A percentile compares a stretch with the other conserved stretches of the same genome.
Conservation (phyloP, 1,140 invertebrate genomes). For the Diabrotica undecimpunctata region DNA sequence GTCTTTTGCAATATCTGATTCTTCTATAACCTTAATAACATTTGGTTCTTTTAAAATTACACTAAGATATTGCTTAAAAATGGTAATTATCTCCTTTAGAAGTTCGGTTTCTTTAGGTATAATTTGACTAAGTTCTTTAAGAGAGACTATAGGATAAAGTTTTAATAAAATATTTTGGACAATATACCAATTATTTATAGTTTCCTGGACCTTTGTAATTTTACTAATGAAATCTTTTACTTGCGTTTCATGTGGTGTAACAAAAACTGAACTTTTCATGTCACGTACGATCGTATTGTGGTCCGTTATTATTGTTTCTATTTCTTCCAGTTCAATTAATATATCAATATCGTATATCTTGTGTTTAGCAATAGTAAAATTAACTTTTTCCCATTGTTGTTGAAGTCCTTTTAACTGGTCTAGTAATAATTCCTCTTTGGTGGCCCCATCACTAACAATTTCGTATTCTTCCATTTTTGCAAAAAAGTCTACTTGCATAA, state of each 20-base stretch:
- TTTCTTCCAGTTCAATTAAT: constrained; percentile 74
- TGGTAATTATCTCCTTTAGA: constrained; percentile 57
- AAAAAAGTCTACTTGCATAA: constrained; percentile 72
- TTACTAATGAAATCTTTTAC: constrained; percentile 73
- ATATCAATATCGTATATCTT: constrained; percentile 73
- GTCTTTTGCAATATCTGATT: constrained; percentile 66
- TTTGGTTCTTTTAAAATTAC: constrained; percentile 55
- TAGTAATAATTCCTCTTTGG: constrained; percentile 78
- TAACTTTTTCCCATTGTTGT: constrained; percentile 73
- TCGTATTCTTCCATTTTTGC: constrained; percentile 73
- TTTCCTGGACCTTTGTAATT: constrained; percentile 65
- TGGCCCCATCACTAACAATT: constrained; percentile 81
- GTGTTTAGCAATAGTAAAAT: constrained; percentile 64
- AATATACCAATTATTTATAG: constrained; percentile 61
- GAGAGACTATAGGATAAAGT: constrained; percentile 76
- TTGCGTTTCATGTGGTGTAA: constrained; percentile 79
- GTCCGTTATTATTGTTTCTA: constrained; percentile 79
- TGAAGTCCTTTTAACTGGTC: constrained; percentile 76
- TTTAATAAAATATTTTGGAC: constrained; percentile 84
- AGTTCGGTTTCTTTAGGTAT: constrained; percentile 31
- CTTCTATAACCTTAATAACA: constrained; percentile 68
- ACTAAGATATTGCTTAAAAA: constrained; percentile 74
- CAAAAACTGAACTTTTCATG: constrained; percentile 85
- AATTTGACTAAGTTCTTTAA: constrained; percentile 4
- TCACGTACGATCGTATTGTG: constrained; percentile 81